Percentiles rank a stretch among this genome's conserved stretches.
Evolutionary conservation across 2,113 vertebrate species (phyloP).

Genomic region (Zootoca vivipara): DNA sequence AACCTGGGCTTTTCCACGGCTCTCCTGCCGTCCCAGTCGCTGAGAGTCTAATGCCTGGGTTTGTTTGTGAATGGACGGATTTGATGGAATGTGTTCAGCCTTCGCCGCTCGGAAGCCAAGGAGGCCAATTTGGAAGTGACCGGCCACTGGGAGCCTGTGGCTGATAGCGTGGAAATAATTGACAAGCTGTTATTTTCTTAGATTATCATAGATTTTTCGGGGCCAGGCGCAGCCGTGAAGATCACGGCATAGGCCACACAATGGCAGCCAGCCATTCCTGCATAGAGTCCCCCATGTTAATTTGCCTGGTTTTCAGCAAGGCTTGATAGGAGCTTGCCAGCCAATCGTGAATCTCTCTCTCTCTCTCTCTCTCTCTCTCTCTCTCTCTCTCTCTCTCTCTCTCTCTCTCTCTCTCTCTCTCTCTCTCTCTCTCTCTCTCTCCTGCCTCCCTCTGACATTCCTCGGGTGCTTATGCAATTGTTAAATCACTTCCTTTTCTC

Average conservation of each 20-base stretch:
- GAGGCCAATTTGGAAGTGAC: conserved; percentile 20
- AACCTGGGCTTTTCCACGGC: neutral
- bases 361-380: no score
- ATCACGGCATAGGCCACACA: neutral
- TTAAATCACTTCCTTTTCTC: neutral
- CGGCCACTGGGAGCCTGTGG: neutral
- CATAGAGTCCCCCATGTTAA: neutral
- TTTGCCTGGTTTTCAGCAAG: neutral
- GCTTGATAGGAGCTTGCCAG: neutral
- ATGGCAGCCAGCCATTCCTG: neutral
- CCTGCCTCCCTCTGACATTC: neutral
- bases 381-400: no score
- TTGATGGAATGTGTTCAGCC: neutral
- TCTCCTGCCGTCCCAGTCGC: neutral
- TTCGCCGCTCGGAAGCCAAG: neutral
- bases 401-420: no score
- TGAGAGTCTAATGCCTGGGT: conserved; percentile 1
- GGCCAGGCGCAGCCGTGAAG: neutral
- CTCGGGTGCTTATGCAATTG: neutral
- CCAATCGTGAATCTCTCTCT: neutral
- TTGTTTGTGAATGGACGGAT: neutral
- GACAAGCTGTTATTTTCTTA: conserved; percentile 21
- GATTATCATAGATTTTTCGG: neutral
- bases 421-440: no score
- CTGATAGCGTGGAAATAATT: conserved; percentile 16